Percentiles rank a stretch among this genome's conserved stretches.
These are phyloP conservation scores for Lasioglossum vierecki DNA, from an alignment of 2,888 invertebrate species.

Conservation along the genomic window DNA sequence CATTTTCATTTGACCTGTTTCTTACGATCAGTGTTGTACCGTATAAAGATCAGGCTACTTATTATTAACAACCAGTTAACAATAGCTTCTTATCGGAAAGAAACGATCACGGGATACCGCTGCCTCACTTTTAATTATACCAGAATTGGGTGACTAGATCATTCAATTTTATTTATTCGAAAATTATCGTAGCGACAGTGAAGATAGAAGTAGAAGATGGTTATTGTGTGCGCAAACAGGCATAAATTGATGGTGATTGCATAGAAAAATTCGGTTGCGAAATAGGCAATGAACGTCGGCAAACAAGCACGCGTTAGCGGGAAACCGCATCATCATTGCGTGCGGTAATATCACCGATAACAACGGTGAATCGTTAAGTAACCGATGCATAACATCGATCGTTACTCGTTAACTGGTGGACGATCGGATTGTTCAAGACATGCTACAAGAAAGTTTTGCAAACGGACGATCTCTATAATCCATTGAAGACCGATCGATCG, in stretches of 20 bases:
- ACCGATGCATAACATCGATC: background rate
- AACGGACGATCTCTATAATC: conserved; percentile 90
- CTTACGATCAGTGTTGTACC: no score
- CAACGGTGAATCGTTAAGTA: no score
- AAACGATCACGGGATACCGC: no score
- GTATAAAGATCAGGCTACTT: no score
- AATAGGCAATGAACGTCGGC: background rate
- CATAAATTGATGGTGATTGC: no score
- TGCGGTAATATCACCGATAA: background rate
- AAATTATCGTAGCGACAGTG: background rate
- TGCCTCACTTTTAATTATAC: no score
- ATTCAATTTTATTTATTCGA: background rate
- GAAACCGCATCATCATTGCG: background rate
- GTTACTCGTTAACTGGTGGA: conserved; percentile 86
- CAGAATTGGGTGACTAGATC: accelerated
- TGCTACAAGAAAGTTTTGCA: conserved; percentile 90
- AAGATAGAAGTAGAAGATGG: no score
- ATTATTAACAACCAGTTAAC: no score
- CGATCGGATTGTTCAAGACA: conserved; percentile 90
- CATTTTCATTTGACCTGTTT: no score
- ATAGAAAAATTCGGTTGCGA: background rate
- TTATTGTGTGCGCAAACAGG: no score
- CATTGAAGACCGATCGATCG: conserved; percentile 89
- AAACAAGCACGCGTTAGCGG: no score
- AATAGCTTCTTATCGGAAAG: background rate